Percentiles rank a stretch among this genome's conserved stretches.
phyloP scores from a whole-genome alignment of 1,140 invertebrate genomes.

The Chrysopa pallens region DNA sequence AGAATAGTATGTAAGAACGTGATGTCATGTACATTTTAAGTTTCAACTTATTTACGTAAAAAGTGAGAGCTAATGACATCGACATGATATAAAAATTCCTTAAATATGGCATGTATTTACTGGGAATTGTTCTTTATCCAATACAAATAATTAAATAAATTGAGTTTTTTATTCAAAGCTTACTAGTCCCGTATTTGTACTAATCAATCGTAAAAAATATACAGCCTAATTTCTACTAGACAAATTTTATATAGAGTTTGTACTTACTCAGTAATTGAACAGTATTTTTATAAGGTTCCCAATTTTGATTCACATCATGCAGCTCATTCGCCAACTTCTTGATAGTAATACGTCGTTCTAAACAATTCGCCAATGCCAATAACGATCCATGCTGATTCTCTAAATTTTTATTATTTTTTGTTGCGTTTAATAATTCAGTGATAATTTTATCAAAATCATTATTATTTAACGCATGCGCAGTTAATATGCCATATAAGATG shows the following conservation, averaged over 20 bases:
- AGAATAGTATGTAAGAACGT: no score
- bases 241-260: not conserved
- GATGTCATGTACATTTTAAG: no score
- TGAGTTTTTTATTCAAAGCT: no score
- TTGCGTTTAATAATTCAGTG: conserved; percentile 29
- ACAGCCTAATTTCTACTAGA: not conserved
- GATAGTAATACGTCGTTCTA: conserved; percentile 40
- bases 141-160: no score
- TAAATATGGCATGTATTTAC: no score
- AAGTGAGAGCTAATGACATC: no score
- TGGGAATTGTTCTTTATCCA: no score
- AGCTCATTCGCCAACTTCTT: conserved; percentile 17
- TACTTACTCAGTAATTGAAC: conserved; percentile 28
- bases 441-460: conserved; percentile 34
- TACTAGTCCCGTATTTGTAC: no score
- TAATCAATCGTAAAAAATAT: no score
- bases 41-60: no score
- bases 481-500: conserved; percentile 42
- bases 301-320: conserved; percentile 17
- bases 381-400: conserved; percentile 59
- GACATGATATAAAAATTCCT: no score
- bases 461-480: conserved; percentile 27
- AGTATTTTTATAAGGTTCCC: conserved; percentile 32
- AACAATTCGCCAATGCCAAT: conserved; percentile 41
- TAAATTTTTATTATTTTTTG: conserved; percentile 32